A percentile compares a stretch with the other conserved stretches of the same genome.
These are phyloP conservation scores for Drosophila pegasa DNA, from an alignment of 2,888 invertebrate genomes.

Conservation along the genomic window DNA sequence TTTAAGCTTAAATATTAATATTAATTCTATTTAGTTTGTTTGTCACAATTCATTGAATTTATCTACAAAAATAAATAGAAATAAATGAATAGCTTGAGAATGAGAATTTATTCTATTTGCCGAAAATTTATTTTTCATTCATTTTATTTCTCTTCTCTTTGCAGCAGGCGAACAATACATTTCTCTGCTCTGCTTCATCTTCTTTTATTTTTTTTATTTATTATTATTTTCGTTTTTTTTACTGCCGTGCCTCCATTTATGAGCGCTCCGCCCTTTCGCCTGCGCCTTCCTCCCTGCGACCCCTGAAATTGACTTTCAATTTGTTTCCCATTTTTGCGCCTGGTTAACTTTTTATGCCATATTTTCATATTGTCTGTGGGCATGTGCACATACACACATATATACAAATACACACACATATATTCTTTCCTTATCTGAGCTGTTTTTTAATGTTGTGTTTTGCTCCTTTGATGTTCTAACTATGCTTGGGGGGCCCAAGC, in stretches of 20 bases:
- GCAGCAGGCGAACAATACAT: conserved; percentile 31
- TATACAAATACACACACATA: background rate
- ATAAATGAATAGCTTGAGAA: conserved; percentile 15
- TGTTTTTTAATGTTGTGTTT: background rate
- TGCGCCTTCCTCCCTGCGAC: background rate
- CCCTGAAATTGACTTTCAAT: conserved; percentile 74
- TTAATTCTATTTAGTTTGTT: conserved; percentile 29
- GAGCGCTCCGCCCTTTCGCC: background rate
- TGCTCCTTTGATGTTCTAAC: conserved; percentile 36
- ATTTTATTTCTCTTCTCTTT: conserved; percentile 6
- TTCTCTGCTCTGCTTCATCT: conserved; percentile 16
- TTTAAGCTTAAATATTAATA: background rate
- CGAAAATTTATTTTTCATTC: conserved; percentile 23
- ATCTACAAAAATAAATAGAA: conserved; percentile 19
- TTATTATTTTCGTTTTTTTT: conserved; percentile 28
- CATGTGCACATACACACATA: background rate
- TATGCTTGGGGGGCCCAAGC: conserved; percentile 15
- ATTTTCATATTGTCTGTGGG: conserved; percentile 44
- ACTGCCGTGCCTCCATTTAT: conserved; percentile 38
- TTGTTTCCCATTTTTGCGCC: conserved; percentile 65
- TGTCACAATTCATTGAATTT: conserved; percentile 45
- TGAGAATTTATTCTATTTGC: conserved; percentile 4
- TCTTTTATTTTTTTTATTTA: conserved; percentile 10
- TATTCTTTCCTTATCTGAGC: background rate
- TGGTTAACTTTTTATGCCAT: conserved; percentile 60